phyloP scores from a whole-genome alignment of 2,113 vertebrate genomes.

The Theristicus caerulescens region DNA sequence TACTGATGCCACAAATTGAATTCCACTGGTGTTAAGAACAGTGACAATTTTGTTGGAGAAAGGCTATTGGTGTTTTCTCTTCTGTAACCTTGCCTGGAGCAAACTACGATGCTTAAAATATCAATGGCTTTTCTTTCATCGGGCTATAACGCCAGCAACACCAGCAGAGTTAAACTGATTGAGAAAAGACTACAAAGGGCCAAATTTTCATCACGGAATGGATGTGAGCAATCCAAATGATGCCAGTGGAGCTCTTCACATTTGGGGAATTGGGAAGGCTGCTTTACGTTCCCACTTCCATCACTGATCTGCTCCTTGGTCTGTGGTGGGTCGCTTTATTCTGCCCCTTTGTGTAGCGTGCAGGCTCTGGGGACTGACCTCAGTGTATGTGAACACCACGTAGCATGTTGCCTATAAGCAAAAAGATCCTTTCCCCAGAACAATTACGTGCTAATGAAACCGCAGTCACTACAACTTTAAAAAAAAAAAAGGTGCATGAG shows the following conservation, averaged over 20 bases:
- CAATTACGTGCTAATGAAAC: not conserved
- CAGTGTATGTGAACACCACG: rapidly evolving
- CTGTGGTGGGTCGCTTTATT: not conserved
- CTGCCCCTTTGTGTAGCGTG: no score
- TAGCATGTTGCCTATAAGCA: rapidly evolving
- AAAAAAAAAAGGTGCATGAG: not conserved
- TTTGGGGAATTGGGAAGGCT: not conserved
- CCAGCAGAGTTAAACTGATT: not conserved
- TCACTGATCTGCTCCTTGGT: not conserved
- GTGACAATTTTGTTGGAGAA: not conserved
- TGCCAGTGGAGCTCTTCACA: not conserved
- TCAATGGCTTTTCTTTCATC: not conserved
- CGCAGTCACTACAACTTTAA: not conserved
- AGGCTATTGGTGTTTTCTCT: not conserved
- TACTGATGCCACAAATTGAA: not conserved
- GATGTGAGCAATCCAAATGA: not conserved
- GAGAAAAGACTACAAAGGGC: not conserved
- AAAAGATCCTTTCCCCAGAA: not conserved
- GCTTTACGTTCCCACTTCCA: not conserved
- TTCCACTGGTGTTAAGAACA: not conserved
- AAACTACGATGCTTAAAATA: not conserved
- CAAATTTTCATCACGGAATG: not conserved
- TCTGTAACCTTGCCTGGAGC: not conserved
- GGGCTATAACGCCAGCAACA: not conserved
- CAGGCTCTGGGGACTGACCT: not conserved